Evolutionary conservation across 2,797 vertebrate species (phyloP).

Genomic region (Hippopotamyrus pictus): DNA sequence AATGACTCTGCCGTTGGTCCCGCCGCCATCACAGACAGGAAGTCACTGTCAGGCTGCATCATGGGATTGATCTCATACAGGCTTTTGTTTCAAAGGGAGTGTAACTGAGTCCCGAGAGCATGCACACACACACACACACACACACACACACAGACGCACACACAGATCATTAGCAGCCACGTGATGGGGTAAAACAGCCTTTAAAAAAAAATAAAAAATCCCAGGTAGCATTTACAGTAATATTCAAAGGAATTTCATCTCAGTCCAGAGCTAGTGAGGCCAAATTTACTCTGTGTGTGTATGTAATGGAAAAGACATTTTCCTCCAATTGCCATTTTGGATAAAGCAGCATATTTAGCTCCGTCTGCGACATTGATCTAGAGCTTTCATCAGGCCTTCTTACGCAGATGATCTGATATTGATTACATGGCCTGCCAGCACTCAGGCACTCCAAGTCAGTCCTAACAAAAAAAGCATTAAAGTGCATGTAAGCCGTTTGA

Average conservation of each 20-base stretch:
- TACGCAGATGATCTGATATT: slow-evolving; percentile 31
- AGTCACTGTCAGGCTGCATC: slow-evolving; percentile 47
- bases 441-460: slow-evolving; percentile 15
- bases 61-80: slow-evolving; percentile 36
- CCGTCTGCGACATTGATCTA: slow-evolving; percentile 20
- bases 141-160: slow-evolving; percentile 6
- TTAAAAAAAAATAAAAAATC: background rate
- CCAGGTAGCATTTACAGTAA: slow-evolving; percentile 16
- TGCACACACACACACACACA: background rate
- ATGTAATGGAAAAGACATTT: slow-evolving; percentile 26
- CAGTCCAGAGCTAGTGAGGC: background rate
- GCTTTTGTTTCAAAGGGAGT: slow-evolving; percentile 39
- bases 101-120: slow-evolving; percentile 1
- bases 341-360: slow-evolving; percentile 19
- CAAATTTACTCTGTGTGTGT: slow-evolving; percentile 13
- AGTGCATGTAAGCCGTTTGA: slow-evolving; percentile 1
- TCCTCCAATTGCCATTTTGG: background rate
- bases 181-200: slow-evolving; percentile 2
- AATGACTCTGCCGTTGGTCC: slow-evolving; percentile 47
- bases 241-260: slow-evolving; percentile 24
- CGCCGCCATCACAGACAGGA: slow-evolving; percentile 45
- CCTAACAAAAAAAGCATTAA: slow-evolving; percentile 11
- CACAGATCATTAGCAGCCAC: slow-evolving; percentile 8
- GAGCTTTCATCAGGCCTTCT: slow-evolving; percentile 23
- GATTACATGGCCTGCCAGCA: slow-evolving; percentile 30